Evolutionary conservation across 1,140 invertebrate genomes (phyloP).

Genomic region (Drosophila kohkoa): DNA sequence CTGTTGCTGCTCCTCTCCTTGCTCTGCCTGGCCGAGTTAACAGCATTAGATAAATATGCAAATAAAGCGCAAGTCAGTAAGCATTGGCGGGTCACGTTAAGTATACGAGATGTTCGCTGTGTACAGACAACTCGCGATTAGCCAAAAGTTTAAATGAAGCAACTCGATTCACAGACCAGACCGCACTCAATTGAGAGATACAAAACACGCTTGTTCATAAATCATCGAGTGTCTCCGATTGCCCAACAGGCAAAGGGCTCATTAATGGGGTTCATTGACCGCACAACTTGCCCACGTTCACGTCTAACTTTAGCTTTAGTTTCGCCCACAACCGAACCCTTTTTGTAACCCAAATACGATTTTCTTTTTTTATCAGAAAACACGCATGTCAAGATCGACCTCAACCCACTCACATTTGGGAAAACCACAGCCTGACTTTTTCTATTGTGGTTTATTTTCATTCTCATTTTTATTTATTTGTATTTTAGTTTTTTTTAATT

Average conservation of each 20-base stretch:
- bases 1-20: conserved; percentile 40
- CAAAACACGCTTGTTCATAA: conserved; percentile 52
- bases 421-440: conserved; percentile 28
- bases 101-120: conserved; percentile 69
- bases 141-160: conserved; percentile 44
- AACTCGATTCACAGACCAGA: conserved; percentile 10
- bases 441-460: conserved; percentile 36
- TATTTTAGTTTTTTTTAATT: conserved; percentile 66
- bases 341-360: conserved; percentile 58
- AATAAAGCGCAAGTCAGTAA: conserved; percentile 66
- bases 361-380: conserved; percentile 61
- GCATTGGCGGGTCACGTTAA: conserved; percentile 30
- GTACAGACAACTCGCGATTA: conserved; percentile 61
- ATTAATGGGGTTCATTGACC: conserved; percentile 63
- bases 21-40: conserved; percentile 43
- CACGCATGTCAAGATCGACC: conserved; percentile 62
- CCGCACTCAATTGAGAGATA: conserved; percentile 31
- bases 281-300: conserved; percentile 40
- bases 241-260: conserved; percentile 32
- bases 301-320: conserved; percentile 27
- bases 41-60: conserved; percentile 77
- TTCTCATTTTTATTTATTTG: conserved; percentile 40
- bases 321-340: conserved; percentile 51
- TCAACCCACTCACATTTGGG: not conserved
- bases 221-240: conserved; percentile 45